Percentiles rank a stretch among this genome's conserved stretches.
Conservation (phyloP, 2,888 invertebrate genomes). For the Hyposoter didymator region DNA sequence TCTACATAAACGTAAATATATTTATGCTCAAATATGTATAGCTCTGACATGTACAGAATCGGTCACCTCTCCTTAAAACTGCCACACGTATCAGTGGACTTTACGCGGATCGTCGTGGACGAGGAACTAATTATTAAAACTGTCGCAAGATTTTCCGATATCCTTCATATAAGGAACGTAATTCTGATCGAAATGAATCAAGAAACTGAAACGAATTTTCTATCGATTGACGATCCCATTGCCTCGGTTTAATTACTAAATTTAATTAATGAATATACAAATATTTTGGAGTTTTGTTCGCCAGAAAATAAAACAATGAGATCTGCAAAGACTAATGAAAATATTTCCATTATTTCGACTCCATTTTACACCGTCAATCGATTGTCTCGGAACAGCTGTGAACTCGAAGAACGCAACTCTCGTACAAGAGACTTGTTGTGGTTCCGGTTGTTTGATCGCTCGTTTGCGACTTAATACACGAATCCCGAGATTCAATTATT, state of each 20-base stretch:
- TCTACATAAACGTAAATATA: background rate
- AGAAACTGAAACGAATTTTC: background rate
- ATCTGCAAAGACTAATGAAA: background rate
- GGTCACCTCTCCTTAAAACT: background rate
- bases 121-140: background rate
- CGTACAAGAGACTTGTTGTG: background rate
- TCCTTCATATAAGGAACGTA: background rate
- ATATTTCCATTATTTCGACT: background rate
- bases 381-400: conserved; percentile 1
- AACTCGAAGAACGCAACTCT: background rate
- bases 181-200: background rate
- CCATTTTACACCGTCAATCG: background rate
- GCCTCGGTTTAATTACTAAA: too few species aligned
- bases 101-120: background rate
- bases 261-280: background rate
- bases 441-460: conserved; percentile 42
- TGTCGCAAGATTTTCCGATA: background rate
- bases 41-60: conserved; percentile 7
- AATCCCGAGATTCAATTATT: conserved; percentile 53
- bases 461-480: conserved; percentile 6
- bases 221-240: background rate
- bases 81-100: background rate
- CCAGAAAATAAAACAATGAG: background rate
- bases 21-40: conserved; percentile 23
- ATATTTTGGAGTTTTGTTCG: too few species aligned